A percentile compares a stretch with the other conserved stretches of the same genome.
Evolutionary conservation across 2,888 invertebrate species (phyloP).

Genomic region (Phaonia tiefii): DNA sequence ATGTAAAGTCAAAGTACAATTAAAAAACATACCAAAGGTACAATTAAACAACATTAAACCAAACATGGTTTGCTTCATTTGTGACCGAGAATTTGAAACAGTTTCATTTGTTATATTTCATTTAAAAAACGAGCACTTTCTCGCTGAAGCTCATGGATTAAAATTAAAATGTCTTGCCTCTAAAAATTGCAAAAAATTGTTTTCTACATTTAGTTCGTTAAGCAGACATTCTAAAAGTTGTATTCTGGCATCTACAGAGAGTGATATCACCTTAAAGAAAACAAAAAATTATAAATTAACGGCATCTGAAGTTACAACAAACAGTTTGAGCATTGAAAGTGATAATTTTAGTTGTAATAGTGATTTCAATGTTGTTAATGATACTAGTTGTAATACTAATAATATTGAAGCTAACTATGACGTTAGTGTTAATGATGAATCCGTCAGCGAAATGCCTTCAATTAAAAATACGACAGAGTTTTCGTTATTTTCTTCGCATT

Average conservation of each 20-base stretch:
- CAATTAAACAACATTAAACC: background rate
- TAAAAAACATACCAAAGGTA: too few relatives aligned
- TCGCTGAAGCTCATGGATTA: conserved; percentile 25
- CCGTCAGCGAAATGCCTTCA: conserved; percentile 12
- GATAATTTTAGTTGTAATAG: background rate
- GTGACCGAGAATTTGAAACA: conserved; percentile 28
- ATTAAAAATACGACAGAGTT: conserved; percentile 17
- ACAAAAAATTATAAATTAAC: conserved; percentile 22
- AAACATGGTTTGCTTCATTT: conserved; percentile 40
- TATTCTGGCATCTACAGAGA: conserved; percentile 19
- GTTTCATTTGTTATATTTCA: conserved; percentile 35
- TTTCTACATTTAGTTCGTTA: conserved; percentile 39
- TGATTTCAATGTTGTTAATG: too few relatives aligned
- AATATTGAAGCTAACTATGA: conserved; percentile 11
- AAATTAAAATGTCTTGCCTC: conserved; percentile 36
- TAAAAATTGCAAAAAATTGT: too few relatives aligned
- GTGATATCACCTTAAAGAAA: conserved; percentile 30
- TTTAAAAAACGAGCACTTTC: too few relatives aligned
- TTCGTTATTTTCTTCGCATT: conserved; percentile 26
- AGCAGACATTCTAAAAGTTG: conserved; percentile 10
- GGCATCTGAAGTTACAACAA: conserved; percentile 13
- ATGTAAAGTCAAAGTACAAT: too few relatives aligned
- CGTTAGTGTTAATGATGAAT: conserved; percentile 12
- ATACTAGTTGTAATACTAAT: conserved; percentile 13
- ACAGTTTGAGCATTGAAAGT: too few relatives aligned